These are phyloP conservation scores for Pristionchus arcanus DNA, from an alignment of 2,888 invertebrate species.

Conservation along the genomic window DNA sequence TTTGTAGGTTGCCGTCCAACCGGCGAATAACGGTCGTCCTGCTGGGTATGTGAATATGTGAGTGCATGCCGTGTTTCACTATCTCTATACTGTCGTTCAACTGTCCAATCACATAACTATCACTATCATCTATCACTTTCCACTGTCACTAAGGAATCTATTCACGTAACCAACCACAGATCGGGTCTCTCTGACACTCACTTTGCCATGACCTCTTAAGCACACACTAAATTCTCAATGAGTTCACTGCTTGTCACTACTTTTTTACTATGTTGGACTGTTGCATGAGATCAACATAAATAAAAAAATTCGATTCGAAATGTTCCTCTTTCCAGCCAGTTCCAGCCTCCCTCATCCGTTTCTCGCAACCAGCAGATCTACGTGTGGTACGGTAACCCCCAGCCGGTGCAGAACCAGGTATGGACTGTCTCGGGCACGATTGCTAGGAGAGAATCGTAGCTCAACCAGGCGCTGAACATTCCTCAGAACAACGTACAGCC, in stretches of 20 bases:
- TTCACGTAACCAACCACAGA: neutral
- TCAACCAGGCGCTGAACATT: conserved; percentile 33
- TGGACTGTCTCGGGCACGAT: neutral
- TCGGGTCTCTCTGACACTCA: neutral
- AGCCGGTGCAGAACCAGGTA: conserved; percentile 37
- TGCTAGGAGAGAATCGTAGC: neutral
- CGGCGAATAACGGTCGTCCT: neutral
- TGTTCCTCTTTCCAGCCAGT: conserved; percentile 15
- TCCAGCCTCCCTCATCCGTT: conserved; percentile 30
- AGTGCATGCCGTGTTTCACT: conserved; percentile 55
- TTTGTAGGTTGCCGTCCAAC: conserved; percentile 44
- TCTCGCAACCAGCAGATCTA: conserved; percentile 50
- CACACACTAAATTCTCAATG: neutral
- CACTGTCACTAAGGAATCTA: neutral
- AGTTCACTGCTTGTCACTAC: conserved; percentile 15
- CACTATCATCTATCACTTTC: neutral
- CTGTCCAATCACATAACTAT: neutral
- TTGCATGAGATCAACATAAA: neutral
- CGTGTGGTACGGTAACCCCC: conserved; percentile 42
- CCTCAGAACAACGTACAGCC: conserved; percentile 17
- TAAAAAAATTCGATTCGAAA: neutral
- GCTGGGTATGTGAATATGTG: conserved; percentile 55
- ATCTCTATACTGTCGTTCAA: neutral
- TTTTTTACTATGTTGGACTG: neutral
- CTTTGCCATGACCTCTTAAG: neutral